phyloP scores from a whole-genome alignment of 2,797 vertebrate genomes.

The Spinus olivaceus region DNA sequence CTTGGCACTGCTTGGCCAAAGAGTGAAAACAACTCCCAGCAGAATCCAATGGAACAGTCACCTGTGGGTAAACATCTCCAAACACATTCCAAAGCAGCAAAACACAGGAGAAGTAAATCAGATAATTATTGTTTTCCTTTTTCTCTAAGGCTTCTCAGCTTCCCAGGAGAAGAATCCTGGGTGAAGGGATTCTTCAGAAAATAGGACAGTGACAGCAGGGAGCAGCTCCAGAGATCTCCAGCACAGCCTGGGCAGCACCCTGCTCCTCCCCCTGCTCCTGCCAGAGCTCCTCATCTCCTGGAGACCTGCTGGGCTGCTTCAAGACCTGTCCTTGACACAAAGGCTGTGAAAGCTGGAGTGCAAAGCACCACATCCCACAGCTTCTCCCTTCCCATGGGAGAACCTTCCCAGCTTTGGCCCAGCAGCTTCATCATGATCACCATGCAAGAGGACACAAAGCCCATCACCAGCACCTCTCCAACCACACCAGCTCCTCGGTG shows the following conservation, averaged over 20 bases:
- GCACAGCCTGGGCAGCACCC: neutral
- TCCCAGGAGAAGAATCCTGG: too few species aligned
- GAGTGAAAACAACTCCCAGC: too few species aligned
- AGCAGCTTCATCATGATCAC: accelerated
- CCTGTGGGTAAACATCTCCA: too few species aligned
- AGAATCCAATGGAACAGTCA: too few species aligned
- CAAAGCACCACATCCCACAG: neutral
- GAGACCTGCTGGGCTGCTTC: neutral
- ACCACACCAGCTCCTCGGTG: accelerated
- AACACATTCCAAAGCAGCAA: accelerated
- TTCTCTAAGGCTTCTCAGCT: too few species aligned
- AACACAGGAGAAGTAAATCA: too few species aligned
- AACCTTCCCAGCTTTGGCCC: accelerated
- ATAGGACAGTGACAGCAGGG: neutral
- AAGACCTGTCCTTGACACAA: neutral
- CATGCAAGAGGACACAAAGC: accelerated
- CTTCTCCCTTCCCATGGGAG: neutral
- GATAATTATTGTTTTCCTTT: too few species aligned
- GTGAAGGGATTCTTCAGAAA: neutral
- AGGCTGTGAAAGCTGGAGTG: accelerated
- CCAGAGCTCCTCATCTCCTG: neutral
- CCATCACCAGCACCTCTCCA: neutral
- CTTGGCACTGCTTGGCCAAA: too few species aligned
- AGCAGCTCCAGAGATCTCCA: neutral
- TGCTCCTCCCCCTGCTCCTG: neutral